Evolutionary conservation across 2,797 vertebrate genomes (phyloP), one percentile per base, ranked within the genome.

Genomic region (Lepidocolaptes lacrymiger): DNA sequence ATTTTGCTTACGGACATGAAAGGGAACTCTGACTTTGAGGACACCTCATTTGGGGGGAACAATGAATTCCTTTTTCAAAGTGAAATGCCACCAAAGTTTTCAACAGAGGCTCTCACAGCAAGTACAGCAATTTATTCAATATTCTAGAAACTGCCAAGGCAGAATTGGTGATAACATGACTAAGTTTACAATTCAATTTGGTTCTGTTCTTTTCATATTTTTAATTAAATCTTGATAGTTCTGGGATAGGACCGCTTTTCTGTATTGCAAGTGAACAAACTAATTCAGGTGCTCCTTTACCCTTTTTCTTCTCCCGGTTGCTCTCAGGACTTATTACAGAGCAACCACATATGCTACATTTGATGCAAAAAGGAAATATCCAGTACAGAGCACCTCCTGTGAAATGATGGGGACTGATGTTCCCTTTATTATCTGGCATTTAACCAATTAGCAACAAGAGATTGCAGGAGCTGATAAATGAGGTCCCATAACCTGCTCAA

Each of bases 361-460:
- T 92, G 96, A 93, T 64, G 94, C 95, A 94, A 55, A 89, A 43
- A 81, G 88, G 86, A 95, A 95, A 59, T 22, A 36, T 80, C 95
- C 80, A 80, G 86, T 22, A 44, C 54, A 86, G 93, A 95, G 26
- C 13, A 12, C 52, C 48, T 82, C 84, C 89, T 67, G 37, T 63
- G 93, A 68, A 95, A 93, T 20, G 37, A 36, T 71, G 34, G 89
- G 77, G 89, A 56, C 63, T 54, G 78, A 46, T 59, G 72, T 85
- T 92, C 84, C 43, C 75, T 93, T 86, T 80, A 55, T 94, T 89
- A 62, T 58, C 66, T 85, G 84, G 72, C 88, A 85, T 85, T 39
- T 78, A 74, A 48, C 89, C 93, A 97, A 97, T 96, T 93, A 97
- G 85, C 95, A 95, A 87, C 84, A 78, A 85, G 83, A 86, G 94